Percentiles rank a stretch among this genome's conserved stretches.
Evolutionary conservation across 2,888 invertebrate species (phyloP).

Genomic region (Abrostola tripartita): DNA sequence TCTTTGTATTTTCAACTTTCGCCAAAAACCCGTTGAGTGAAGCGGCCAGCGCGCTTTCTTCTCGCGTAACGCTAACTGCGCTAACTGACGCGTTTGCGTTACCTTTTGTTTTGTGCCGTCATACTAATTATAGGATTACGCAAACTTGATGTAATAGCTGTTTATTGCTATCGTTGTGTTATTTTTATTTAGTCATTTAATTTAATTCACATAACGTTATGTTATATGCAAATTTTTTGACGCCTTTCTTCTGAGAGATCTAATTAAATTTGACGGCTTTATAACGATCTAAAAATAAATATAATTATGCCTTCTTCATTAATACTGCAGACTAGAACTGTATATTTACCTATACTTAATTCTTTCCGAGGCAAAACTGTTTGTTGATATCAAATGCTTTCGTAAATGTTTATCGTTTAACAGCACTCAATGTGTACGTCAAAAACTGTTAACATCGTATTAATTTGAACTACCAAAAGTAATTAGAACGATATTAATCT

Average conservation of each 20-base stretch:
- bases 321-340: too few relatives aligned
- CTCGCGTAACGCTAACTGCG: slow-evolving; percentile 55
- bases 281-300: too few relatives aligned
- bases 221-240: neutral
- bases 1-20: slow-evolving; percentile 58
- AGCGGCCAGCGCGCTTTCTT: slow-evolving; percentile 51
- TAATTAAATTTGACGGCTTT: too few relatives aligned
- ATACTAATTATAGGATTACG: slow-evolving; percentile 61
- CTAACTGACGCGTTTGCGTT: slow-evolving; percentile 55
- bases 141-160: slow-evolving; percentile 53
- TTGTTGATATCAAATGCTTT: too few relatives aligned
- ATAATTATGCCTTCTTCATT: too few relatives aligned
- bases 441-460: too few relatives aligned
- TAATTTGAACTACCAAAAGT: neutral
- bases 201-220: slow-evolving; percentile 1
- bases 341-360: too few relatives aligned
- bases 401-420: too few relatives aligned
- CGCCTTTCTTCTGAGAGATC: neutral
- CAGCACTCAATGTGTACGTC: too few relatives aligned
- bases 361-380: too few relatives aligned
- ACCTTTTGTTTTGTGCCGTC: slow-evolving; percentile 63
- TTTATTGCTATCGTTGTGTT: slow-evolving; percentile 12
- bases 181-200: slow-evolving; percentile 18
- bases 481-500: slow-evolving; percentile 5
- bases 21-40: slow-evolving; percentile 58